phyloP scores from a whole-genome alignment of 2,797 vertebrate species.

The Gambelia wislizenii region DNA sequence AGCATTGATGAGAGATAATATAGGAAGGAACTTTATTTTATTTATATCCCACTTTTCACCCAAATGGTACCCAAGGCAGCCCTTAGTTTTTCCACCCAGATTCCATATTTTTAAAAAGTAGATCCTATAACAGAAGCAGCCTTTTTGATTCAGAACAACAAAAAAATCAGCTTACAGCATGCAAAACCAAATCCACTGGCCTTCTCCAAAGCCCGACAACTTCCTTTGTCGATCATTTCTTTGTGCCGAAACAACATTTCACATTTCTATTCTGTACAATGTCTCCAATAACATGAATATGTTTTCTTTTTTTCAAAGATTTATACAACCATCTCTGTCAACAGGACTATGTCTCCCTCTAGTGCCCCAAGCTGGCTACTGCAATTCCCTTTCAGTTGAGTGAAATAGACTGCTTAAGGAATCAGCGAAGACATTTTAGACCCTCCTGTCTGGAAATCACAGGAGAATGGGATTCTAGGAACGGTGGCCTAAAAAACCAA shows the following conservation, averaged over 20 bases:
- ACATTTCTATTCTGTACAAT: not conserved
- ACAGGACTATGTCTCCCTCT: constrained; percentile 61
- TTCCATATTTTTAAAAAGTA: too few relatives aligned
- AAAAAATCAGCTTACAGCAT: not conserved
- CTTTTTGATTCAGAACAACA: not conserved
- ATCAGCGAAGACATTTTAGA: not conserved
- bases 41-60: too few relatives aligned
- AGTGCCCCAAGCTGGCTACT: constrained; percentile 37
- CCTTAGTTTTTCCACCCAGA: too few relatives aligned
- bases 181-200: not conserved
- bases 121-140: too few relatives aligned
- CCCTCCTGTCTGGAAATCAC: too few relatives aligned
- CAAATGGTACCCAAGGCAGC: too few relatives aligned
- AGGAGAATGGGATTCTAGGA: too few relatives aligned
- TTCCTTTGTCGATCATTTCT: constrained; percentile 7
- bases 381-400: not conserved
- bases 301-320: not conserved
- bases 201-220: not conserved
- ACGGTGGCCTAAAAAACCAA: too few relatives aligned
- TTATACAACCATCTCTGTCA: fast-evolving
- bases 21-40: too few relatives aligned
- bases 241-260: constrained; percentile 11
- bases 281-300: not conserved
- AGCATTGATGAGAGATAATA: too few relatives aligned
- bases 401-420: not conserved